phyloP scores from a whole-genome alignment of 2,113 vertebrate genomes.

The Lepus timidus region DNA sequence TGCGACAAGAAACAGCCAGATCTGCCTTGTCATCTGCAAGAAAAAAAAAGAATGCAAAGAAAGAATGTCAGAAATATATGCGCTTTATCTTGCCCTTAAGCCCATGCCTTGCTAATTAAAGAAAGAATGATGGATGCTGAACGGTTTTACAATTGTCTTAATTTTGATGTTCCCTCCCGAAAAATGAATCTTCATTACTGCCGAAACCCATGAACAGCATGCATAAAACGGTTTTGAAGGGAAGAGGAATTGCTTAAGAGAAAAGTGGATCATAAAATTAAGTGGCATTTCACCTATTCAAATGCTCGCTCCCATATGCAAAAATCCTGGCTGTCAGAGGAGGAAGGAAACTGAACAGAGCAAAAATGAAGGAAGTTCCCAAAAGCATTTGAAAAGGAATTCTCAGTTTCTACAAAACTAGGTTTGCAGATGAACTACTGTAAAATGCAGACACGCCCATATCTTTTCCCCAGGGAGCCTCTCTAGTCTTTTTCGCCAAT shows the following conservation, averaged over 20 bases:
- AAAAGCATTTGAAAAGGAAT: slow-evolving; percentile 12
- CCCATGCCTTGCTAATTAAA: slow-evolving; percentile 63
- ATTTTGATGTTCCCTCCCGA: slow-evolving; percentile 41
- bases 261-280: slow-evolving; percentile 41
- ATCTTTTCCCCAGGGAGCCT: not conserved
- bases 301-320: slow-evolving; percentile 39
- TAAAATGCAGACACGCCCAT: not conserved
- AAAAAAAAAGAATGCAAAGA: slow-evolving; percentile 29
- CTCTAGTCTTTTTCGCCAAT: slow-evolving; percentile 12
- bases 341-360: not conserved
- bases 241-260: slow-evolving; percentile 40
- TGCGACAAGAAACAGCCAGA: slow-evolving; percentile 56
- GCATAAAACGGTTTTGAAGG: not conserved
- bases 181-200: slow-evolving; percentile 53
- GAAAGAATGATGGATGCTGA: slow-evolving; percentile 45
- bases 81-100: slow-evolving; percentile 27
- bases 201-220: not conserved
- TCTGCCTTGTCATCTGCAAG: slow-evolving; percentile 66
- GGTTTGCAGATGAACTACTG: not conserved
- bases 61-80: slow-evolving; percentile 54
- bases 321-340: not conserved
- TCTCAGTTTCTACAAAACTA: slow-evolving; percentile 30
- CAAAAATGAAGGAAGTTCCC: not conserved
- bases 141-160: slow-evolving; percentile 57
- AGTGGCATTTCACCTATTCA: not conserved